Conservation (phyloP, 2,888 invertebrate species). For the Lathronympha strigana region DNA sequence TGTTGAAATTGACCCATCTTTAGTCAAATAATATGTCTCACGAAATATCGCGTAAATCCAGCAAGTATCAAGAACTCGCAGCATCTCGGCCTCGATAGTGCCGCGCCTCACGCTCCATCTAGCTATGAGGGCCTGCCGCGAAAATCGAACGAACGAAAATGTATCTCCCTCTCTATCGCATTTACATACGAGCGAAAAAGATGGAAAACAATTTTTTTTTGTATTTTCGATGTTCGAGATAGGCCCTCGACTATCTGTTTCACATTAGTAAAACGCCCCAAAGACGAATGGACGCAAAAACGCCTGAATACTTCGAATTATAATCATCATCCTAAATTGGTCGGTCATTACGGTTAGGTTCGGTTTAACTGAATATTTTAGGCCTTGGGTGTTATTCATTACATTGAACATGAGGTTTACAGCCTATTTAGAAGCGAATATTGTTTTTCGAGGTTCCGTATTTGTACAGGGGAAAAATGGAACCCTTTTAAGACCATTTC, state of each 20-base stretch:
- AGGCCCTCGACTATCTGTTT: too few species aligned
- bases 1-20: too few species aligned
- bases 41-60: conserved; percentile 3
- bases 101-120: conserved; percentile 67
- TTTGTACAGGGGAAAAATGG: too few species aligned
- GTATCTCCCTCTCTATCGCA: too few species aligned
- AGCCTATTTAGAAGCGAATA: background rate
- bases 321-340: conserved; percentile 32
- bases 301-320: conserved; percentile 30
- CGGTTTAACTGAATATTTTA: conserved; percentile 24
- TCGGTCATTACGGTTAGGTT: conserved; percentile 33
- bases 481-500: too few species aligned
- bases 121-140: too few species aligned
- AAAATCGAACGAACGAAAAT: too few species aligned
- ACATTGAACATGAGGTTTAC: background rate
- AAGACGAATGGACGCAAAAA: conserved; percentile 49
- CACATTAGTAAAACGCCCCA: conserved; percentile 55
- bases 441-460: too few species aligned
- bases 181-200: too few species aligned
- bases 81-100: conserved; percentile 76
- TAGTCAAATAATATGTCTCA: background rate
- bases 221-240: too few species aligned
- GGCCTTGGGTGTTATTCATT: background rate
- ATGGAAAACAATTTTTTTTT: too few species aligned
- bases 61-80: conserved; percentile 59